Percentiles rank a stretch among this genome's conserved stretches.
Conservation (phyloP, 2,888 invertebrate species). For the Sycophila texana region DNA sequence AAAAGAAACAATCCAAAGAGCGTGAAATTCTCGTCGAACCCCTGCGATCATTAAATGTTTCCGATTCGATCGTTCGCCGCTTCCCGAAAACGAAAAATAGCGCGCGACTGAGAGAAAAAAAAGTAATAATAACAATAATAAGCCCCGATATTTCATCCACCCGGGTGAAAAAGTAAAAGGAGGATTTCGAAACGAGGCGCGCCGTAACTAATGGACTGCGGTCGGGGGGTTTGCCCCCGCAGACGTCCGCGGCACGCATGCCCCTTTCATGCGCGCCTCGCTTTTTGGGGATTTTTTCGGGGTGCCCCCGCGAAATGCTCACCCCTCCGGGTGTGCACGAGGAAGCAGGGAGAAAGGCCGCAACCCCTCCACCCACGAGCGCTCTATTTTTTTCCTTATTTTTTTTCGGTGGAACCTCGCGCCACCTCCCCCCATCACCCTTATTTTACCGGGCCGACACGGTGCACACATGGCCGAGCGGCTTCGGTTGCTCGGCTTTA, state of each 20-base stretch:
- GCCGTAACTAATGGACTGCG: conserved; percentile 15
- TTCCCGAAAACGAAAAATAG: too few relatives aligned
- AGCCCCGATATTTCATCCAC: too few relatives aligned
- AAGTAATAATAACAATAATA: too few relatives aligned
- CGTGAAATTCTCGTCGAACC: too few relatives aligned
- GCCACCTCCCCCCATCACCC: neutral
- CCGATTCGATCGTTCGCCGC: too few relatives aligned
- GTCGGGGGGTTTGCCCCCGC: too few relatives aligned
- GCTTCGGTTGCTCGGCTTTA: conserved; percentile 21
- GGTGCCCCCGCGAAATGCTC: neutral
- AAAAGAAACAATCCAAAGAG: too few relatives aligned
- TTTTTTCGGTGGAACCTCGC: neutral
- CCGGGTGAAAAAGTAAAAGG: too few relatives aligned
- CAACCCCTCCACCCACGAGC: conserved; percentile 3
- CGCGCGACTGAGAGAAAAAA: too few relatives aligned
- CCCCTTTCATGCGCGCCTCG: conserved; percentile 15
- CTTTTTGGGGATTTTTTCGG: conserved; percentile 27
- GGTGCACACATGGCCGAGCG: neutral
- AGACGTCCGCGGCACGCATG: neutral
- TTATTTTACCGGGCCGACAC: neutral
- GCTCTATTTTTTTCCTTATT: neutral
- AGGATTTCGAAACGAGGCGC: too few relatives aligned
- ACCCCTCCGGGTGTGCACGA: neutral
- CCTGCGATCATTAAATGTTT: too few relatives aligned
- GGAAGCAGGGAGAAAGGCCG: conserved; percentile 14